phyloP scores from a whole-genome alignment of 2,797 vertebrate genomes.

The Pangasius sanitwongsei region DNA sequence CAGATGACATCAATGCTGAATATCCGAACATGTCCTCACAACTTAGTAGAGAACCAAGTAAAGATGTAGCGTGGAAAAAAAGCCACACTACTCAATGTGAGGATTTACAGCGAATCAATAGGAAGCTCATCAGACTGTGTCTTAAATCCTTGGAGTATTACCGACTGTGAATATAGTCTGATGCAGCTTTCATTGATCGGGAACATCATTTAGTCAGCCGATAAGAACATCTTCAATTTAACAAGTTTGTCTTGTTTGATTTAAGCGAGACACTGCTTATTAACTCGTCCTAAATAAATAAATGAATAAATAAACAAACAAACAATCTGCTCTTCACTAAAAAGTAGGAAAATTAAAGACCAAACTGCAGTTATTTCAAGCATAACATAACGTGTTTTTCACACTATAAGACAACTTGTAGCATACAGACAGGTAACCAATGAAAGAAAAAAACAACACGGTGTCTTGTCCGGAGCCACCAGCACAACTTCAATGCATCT shows the following conservation, averaged over 20 bases:
- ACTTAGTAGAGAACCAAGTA: constrained; percentile 8
- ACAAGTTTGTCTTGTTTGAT: constrained; percentile 13
- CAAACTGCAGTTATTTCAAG: background rate
- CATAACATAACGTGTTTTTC: background rate
- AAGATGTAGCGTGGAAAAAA: constrained; percentile 31
- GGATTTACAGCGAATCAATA: constrained; percentile 70
- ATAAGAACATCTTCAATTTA: constrained; percentile 42
- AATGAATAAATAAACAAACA: background rate
- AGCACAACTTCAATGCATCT: background rate
- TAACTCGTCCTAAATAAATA: background rate
- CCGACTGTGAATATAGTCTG: constrained; percentile 37
- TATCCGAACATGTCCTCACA: constrained; percentile 32
- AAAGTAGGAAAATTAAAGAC: background rate
- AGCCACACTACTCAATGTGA: constrained; percentile 59
- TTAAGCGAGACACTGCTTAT: background rate
- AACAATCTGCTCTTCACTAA: background rate
- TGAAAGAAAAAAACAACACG: background rate
- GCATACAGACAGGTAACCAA: background rate
- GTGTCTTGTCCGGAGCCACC: background rate
- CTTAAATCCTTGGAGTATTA: constrained; percentile 36
- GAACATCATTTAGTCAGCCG: constrained; percentile 41
- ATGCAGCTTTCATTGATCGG: constrained; percentile 50
- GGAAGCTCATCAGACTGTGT: constrained; percentile 65
- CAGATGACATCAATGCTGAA: constrained; percentile 49
- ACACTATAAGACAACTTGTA: background rate